Percentiles rank a stretch among this genome's conserved stretches.
phyloP scores from a whole-genome alignment of 1,140 invertebrate species.

The Pseudomyrmex cubaensis region DNA sequence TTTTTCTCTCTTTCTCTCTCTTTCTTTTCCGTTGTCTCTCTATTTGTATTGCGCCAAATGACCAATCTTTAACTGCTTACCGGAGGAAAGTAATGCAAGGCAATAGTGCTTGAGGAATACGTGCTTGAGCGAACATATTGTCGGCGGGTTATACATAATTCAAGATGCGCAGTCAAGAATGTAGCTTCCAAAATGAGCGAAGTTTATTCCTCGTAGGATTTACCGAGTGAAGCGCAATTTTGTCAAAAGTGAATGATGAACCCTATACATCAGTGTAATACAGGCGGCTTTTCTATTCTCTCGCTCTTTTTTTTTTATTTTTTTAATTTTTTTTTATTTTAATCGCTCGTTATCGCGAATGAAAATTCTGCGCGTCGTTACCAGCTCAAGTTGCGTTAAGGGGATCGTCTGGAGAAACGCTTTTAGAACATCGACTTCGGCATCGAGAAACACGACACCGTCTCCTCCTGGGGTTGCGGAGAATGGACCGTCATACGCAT shows the following conservation, averaged over 20 bases:
- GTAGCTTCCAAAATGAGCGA: constrained; percentile 29
- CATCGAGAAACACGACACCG: constrained; percentile 63
- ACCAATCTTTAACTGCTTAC: constrained; percentile 22
- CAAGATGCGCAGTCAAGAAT: constrained; percentile 35
- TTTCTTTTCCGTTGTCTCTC: too few species aligned
- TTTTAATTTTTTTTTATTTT: constrained; percentile 3
- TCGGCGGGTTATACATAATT: constrained; percentile 41
- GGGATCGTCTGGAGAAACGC: constrained; percentile 44
- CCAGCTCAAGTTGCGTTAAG: constrained; percentile 48
- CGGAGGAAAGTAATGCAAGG: constrained; percentile 9
- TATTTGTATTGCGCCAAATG: neutral
- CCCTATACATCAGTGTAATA: neutral
- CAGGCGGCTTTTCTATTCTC: neutral
- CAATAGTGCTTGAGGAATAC: constrained; percentile 22
- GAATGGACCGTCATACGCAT: constrained; percentile 67
- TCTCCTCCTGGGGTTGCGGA: constrained; percentile 50
- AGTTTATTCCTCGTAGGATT: constrained; percentile 19
- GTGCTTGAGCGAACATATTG: constrained; percentile 38
- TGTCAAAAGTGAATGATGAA: neutral
- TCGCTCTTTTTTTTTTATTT: neutral
- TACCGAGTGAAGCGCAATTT: neutral
- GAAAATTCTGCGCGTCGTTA: constrained; percentile 39
- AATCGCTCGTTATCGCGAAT: constrained; percentile 49
- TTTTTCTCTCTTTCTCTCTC: neutral
- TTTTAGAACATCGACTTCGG: constrained; percentile 60